These are phyloP conservation scores for Philypnodon macrostomus DNA, from an alignment of 2,797 vertebrate species.

Conservation along the genomic window DNA sequence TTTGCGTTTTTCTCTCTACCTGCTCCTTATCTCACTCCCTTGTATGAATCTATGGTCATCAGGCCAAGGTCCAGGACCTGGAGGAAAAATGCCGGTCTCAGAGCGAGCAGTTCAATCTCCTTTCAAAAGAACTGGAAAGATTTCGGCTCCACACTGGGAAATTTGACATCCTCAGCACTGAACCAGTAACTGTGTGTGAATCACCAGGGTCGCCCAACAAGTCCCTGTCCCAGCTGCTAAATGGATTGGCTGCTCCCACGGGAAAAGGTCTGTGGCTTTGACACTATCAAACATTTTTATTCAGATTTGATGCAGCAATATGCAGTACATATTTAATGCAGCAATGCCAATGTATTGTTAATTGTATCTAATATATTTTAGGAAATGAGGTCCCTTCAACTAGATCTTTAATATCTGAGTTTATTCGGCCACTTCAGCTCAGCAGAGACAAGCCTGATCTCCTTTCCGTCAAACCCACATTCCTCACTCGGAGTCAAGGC, in stretches of 20 bases:
- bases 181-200: conserved; percentile 71
- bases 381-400: conserved; percentile 85
- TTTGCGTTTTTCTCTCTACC: background rate
- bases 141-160: conserved; percentile 90
- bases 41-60: conserved; percentile 19
- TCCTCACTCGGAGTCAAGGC: conserved; percentile 81
- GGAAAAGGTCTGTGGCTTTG: conserved; percentile 81
- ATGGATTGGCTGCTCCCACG: conserved; percentile 86
- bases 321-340: no score
- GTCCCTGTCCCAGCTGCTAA: conserved; percentile 84
- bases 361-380: conserved; percentile 43
- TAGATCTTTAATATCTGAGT: conserved; percentile 85
- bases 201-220: conserved; percentile 82
- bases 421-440: conserved; percentile 84
- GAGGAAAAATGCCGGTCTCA: conserved; percentile 95
- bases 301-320: no score
- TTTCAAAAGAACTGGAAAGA: conserved; percentile 91
- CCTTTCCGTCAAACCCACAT: conserved; percentile 86
- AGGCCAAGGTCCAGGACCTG: conserved; percentile 96
- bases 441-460: conserved; percentile 86
- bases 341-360: background rate
- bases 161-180: conserved; percentile 85
- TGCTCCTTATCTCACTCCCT: conserved; percentile 15
- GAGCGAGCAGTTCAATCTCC: conserved; percentile 95
- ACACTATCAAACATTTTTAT: no score